Base-by-base conservation (phyloP, 2,797 vertebrate species). In the Delichon dasypus region DNA sequence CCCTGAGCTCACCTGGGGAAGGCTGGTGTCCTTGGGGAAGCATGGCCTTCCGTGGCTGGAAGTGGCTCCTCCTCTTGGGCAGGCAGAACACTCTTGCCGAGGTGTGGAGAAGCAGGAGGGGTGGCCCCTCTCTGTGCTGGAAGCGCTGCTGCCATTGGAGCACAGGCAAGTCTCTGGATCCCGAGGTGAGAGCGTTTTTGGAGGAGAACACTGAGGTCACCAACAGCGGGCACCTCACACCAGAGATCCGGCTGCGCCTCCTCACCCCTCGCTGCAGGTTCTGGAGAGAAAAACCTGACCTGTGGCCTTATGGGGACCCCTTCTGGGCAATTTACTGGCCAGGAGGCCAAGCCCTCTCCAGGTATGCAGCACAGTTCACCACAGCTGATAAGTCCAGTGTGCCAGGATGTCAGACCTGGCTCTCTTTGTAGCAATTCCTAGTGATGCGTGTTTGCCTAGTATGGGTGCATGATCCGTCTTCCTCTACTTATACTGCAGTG, bases 281-380 rank as follows among this genome's bases (percentile, higher is more conserved):
- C 95, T 99, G 99, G 99, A 97, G 96, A 70, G 98, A 98, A 62
- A 98, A 96, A 58, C 98, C 98, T 7, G 98, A 99, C 55, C 93
- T 98, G 7, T 99, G 99, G 99, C 99, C 99, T 30, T 98, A 98
- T 3, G 89, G 97, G 9, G 99, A 99, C 44, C 99, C 99, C 0
- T 99, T 98, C 96, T 99, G 99, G 99, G 99, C 99, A 5, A 98
- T 99, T 94, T 99, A 99, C 94, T 99, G 99, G 99, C 99, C 99
- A 5, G 99, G 99, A 74, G 99, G 99, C 70, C 99, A 99, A 90
- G 99, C 98, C 7, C 97, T 99, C 23, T 97, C 98, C 29, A 98
- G 99, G 99, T 99, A 97, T 25, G 32, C 34, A 27, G 34, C 64
- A 40, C 15, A 30, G 4, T 22, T 45, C 25, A 22, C 36, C 10